A percentile compares a stretch with the other conserved stretches of the same genome.
phyloP scores from a whole-genome alignment of 2,797 vertebrate species.

The Gephyroberyx darwinii region DNA sequence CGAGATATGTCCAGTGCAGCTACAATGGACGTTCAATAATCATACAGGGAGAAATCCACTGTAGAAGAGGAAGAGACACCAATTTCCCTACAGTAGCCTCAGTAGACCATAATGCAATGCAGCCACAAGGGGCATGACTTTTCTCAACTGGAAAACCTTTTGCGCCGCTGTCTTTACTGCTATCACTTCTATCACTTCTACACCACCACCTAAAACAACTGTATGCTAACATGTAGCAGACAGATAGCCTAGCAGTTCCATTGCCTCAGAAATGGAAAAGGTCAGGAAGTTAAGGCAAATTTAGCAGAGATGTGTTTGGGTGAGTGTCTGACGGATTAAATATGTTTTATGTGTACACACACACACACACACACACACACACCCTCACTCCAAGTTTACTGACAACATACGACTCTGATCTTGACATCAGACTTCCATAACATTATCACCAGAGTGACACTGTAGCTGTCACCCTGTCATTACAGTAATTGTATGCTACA shows the following conservation, averaged over 20 bases:
- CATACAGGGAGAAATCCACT: background rate
- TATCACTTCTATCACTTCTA: no score
- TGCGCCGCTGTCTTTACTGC: no score
- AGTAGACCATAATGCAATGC: no score
- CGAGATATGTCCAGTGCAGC: no score
- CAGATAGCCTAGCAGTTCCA: conserved; percentile 6
- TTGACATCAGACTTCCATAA: conserved; percentile 3
- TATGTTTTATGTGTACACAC: background rate
- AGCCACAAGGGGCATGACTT: no score
- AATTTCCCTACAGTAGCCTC: background rate
- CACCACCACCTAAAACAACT: no score
- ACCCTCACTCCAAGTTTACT: conserved; percentile 22
- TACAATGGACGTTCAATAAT: background rate
- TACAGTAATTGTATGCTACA: conserved; percentile 31
- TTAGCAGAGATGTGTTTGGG: no score
- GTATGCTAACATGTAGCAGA: background rate
- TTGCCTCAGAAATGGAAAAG: conserved; percentile 12
- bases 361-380: background rate
- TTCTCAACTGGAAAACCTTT: no score
- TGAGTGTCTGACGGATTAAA: background rate
- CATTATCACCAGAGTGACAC: conserved; percentile 15
- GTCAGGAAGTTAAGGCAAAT: background rate
- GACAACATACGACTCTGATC: conserved; percentile 22
- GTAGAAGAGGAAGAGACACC: background rate
- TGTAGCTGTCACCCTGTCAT: conserved; percentile 36